phyloP scores from a whole-genome alignment of 2,888 invertebrate species.

The Trissonchulus sp. region DNA sequence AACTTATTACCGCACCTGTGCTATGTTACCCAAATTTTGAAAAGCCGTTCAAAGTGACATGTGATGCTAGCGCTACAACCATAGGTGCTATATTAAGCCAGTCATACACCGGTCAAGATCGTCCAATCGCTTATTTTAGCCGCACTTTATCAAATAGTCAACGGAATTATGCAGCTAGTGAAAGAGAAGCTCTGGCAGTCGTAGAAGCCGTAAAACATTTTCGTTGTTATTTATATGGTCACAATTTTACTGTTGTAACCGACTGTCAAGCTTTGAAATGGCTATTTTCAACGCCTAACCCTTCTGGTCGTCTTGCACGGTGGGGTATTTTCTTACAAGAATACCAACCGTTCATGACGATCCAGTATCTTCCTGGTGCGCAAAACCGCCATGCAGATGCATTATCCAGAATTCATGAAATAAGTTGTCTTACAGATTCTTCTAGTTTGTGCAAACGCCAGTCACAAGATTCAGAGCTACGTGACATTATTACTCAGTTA shows the following conservation, averaged over 20 bases:
- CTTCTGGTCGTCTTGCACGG: conserved; percentile 5
- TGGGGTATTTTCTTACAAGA: conserved; percentile 15
- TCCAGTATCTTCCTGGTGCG: background rate
- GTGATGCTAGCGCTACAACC: conserved; percentile 41
- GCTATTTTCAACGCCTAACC: conserved; percentile 18
- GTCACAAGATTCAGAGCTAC: background rate
- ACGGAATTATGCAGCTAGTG: conserved; percentile 37
- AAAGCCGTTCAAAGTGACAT: conserved; percentile 35
- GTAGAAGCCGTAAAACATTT: conserved; percentile 37
- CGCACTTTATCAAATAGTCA: conserved; percentile 38
- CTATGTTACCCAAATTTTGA: conserved; percentile 37
- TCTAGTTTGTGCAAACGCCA: background rate
- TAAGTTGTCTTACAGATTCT: background rate
- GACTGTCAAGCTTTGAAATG: conserved; percentile 33
- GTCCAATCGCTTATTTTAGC: conserved; percentile 41
- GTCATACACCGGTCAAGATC: conserved; percentile 29
- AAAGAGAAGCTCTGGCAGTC: conserved; percentile 40
- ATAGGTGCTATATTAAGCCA: conserved; percentile 42
- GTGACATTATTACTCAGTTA: background rate
- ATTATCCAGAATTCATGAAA: background rate
- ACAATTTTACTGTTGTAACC: conserved; percentile 20
- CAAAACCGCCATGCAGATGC: background rate
- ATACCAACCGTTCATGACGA: background rate
- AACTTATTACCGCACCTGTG: conserved; percentile 32
- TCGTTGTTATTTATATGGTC: conserved; percentile 26